Conservation (phyloP, 2,797 vertebrate genomes). For the Alauda arvensis region DNA sequence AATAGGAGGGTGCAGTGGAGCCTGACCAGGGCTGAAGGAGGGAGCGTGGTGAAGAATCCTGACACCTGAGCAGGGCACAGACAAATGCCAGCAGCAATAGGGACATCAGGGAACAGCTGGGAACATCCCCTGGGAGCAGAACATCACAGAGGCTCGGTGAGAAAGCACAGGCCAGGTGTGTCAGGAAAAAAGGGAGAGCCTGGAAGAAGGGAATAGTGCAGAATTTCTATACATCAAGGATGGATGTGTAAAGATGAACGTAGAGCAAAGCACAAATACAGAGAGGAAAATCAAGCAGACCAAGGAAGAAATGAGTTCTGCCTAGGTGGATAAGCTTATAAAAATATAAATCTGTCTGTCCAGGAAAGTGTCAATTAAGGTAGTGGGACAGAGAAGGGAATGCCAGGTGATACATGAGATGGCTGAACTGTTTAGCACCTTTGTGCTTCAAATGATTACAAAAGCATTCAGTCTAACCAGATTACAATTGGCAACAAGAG, state of each 20-base stretch:
- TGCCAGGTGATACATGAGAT: background rate
- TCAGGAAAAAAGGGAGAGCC: background rate
- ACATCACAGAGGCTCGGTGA: background rate
- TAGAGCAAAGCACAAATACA: background rate
- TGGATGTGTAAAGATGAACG: background rate
- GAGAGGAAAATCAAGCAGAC: background rate
- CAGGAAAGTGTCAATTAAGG: background rate
- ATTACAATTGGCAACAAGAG: background rate
- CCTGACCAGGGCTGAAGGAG: background rate
- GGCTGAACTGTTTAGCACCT: background rate
- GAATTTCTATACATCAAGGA: background rate
- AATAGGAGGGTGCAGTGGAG: background rate
- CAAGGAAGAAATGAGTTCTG: background rate
- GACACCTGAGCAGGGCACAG: background rate
- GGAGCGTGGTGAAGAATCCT: background rate
- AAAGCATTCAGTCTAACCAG: background rate
- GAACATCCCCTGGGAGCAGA: background rate
- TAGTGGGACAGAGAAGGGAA: background rate
- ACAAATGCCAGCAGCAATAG: background rate
- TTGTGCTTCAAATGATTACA: background rate
- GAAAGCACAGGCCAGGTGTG: background rate
- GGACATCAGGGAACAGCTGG: background rate
- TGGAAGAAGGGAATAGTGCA: background rate
- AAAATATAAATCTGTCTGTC: background rate
- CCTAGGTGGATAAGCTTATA: background rate